Conservation (phyloP, 2,797 vertebrate species). For the Acanthurus leucopareius region DNA sequence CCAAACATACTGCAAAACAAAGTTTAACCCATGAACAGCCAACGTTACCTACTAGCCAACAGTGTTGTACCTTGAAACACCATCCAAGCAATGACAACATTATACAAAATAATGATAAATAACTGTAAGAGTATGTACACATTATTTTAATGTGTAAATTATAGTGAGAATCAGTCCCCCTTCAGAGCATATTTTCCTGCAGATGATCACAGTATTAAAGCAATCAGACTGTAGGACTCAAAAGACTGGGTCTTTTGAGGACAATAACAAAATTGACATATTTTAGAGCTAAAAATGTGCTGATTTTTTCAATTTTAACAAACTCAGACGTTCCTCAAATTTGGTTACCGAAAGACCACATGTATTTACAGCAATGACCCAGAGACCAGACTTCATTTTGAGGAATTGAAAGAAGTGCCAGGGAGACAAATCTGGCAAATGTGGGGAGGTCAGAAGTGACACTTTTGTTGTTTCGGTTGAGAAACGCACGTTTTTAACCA, state of each 20-base stretch:
- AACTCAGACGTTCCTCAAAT: neutral
- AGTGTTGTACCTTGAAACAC: neutral
- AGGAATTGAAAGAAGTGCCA: no score
- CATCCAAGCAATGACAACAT: slow-evolving; percentile 1
- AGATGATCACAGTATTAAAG: neutral
- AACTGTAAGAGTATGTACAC: neutral
- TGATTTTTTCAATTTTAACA: neutral
- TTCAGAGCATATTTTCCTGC: slow-evolving; percentile 2
- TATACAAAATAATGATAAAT: neutral
- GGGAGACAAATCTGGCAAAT: no score
- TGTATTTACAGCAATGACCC: no score
- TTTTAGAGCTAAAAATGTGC: neutral
- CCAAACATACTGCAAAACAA: slow-evolving; percentile 12
- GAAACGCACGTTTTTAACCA: no score
- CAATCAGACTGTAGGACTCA: neutral
- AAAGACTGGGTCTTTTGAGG: neutral
- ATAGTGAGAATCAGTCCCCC: neutral
- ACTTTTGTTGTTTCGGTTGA: no score
- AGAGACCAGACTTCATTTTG: no score
- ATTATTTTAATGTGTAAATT: slow-evolving; percentile 2
- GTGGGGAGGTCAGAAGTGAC: no score
- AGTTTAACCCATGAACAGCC: neutral
- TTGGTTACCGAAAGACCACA: neutral
- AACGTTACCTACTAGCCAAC: neutral
- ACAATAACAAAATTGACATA: neutral